Conservation (phyloP, 2,113 vertebrate genomes). For the Lepus timidus region DNA sequence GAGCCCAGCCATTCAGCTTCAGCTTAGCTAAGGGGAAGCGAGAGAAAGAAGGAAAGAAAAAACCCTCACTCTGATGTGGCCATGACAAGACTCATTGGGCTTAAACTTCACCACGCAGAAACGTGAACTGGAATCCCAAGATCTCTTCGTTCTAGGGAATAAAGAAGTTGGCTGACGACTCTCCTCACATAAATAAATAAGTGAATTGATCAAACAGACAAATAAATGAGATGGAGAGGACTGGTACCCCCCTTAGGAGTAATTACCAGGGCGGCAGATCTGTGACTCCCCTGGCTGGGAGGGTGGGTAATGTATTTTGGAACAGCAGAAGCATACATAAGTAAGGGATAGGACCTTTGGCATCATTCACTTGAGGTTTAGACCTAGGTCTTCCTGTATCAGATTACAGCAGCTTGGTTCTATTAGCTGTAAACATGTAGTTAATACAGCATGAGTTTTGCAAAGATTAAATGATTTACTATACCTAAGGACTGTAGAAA, state of each 20-base stretch:
- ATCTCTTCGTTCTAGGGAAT: neutral
- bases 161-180: conserved; percentile 36
- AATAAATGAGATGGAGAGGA: neutral
- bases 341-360: no score
- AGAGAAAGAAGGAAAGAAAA: neutral
- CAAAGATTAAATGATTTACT: neutral
- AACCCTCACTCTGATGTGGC: neutral
- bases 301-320: neutral
- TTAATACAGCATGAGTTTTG: neutral
- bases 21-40: neutral
- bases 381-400: neutral
- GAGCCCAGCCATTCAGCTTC: conserved; percentile 68
- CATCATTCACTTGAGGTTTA: neutral
- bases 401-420: neutral
- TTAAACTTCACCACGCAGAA: conserved; percentile 32
- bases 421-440: neutral
- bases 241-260: neutral
- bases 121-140: conserved; percentile 59
- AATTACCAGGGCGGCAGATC: neutral
- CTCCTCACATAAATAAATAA: neutral
- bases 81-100: conserved; percentile 7
- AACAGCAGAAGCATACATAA: neutral
- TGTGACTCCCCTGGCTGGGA: neutral
- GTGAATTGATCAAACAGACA: neutral
- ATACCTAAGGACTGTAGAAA: neutral